phyloP scores from a whole-genome alignment of 1,140 invertebrate species.

The Pseudomyrmex cubaensis region DNA sequence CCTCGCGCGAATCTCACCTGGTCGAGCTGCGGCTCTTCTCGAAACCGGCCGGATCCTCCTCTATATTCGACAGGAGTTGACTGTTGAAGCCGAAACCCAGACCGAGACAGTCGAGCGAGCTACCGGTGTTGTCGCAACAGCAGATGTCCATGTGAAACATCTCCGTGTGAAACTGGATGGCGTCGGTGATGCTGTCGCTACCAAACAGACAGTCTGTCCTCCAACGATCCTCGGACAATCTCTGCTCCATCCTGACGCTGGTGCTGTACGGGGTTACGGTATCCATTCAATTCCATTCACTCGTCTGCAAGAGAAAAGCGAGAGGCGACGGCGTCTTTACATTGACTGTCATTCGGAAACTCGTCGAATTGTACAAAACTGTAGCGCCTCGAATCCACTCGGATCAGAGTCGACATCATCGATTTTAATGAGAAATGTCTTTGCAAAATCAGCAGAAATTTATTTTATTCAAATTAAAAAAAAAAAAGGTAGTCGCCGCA shows the following conservation, averaged over 20 bases:
- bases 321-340: neutral
- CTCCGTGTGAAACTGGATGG: conserved; percentile 83
- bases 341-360: neutral
- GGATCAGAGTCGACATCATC: too few relatives aligned
- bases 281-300: conserved; percentile 84
- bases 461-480: too few relatives aligned
- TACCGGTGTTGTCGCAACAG: conserved; percentile 90
- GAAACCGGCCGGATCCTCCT: conserved; percentile 86
- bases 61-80: conserved; percentile 89
- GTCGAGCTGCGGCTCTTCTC: conserved; percentile 83
- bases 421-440: too few relatives aligned
- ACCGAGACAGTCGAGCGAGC: conserved; percentile 87
- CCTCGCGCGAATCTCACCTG: conserved; percentile 72
- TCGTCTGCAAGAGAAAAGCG: conserved; percentile 75
- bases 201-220: conserved; percentile 85
- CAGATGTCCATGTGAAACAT: conserved; percentile 94
- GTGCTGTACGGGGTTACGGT: conserved; percentile 82
- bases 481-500: too few relatives aligned
- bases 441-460: too few relatives aligned
- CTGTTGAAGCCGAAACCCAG: conserved; percentile 85
- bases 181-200: conserved; percentile 87
- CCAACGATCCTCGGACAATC: conserved; percentile 78
- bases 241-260: conserved; percentile 82
- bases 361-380: neutral
- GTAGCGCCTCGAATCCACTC: too few relatives aligned